phyloP scores from a whole-genome alignment of 2,888 invertebrate genomes.

The Nipponacmea schrenckii region DNA sequence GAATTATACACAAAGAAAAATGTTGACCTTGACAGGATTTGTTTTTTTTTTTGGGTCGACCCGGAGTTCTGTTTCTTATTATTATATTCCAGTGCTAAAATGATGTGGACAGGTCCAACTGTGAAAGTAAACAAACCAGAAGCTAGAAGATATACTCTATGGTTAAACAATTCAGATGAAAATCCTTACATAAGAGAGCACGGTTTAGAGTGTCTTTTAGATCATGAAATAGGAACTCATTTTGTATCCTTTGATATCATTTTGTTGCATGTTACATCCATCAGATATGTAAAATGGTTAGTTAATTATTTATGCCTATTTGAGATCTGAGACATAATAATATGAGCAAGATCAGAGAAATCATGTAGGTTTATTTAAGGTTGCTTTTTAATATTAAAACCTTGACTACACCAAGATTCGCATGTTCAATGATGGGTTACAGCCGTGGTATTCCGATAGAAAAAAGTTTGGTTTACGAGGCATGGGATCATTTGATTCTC shows the following conservation, averaged over 20 bases:
- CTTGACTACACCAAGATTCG: constrained; percentile 50
- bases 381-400: no score
- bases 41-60: not conserved
- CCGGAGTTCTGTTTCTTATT: not conserved
- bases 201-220: constrained; percentile 61
- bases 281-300: no score
- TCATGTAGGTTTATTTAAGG: not conserved
- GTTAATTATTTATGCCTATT: no score
- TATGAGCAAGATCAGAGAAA: not conserved
- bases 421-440: constrained; percentile 63
- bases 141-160: constrained; percentile 58
- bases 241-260: constrained; percentile 61
- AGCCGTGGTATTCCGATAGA: constrained; percentile 65
- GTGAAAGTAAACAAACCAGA: constrained; percentile 58
- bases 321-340: no score
- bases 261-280: not conserved
- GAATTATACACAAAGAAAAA: no score
- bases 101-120: constrained; percentile 64
- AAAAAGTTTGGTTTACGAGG: constrained; percentile 58
- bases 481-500: constrained; percentile 47
- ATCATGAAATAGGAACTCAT: constrained; percentile 68
- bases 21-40: no score
- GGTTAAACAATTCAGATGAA: constrained; percentile 59
- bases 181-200: constrained; percentile 60
- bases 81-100: constrained; percentile 53